These are phyloP conservation scores for Chrysoperla carnea DNA, from an alignment of 1,140 invertebrate species.

Conservation along the genomic window DNA sequence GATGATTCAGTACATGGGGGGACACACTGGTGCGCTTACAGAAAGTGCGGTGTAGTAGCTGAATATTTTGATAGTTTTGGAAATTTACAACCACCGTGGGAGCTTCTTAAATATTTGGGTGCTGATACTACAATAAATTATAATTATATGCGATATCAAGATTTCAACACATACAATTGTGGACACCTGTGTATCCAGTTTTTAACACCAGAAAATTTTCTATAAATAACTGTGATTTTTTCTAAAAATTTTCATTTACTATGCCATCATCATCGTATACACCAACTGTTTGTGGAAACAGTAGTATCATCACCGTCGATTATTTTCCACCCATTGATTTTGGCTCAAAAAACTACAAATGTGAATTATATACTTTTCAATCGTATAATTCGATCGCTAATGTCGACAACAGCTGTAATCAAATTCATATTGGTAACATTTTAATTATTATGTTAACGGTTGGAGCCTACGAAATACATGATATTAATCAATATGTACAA, in stretches of 20 bases:
- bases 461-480: too few species aligned
- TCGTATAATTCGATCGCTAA: too few species aligned
- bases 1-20: constrained; percentile 11
- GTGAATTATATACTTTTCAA: too few species aligned
- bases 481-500: too few species aligned
- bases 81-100: constrained; percentile 12
- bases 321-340: too few species aligned
- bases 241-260: background rate
- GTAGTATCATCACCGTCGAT: too few species aligned
- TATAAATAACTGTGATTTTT: background rate
- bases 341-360: too few species aligned
- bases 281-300: too few species aligned
- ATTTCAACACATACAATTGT: constrained; percentile 7
- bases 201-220: constrained; percentile 7
- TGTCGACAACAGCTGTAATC: too few species aligned
- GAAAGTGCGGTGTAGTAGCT: constrained; percentile 8
- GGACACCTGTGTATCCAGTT: constrained; percentile 14
- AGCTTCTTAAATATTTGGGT: constrained; percentile 12
- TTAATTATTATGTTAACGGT: too few species aligned
- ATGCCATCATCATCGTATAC: background rate
- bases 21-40: constrained; percentile 17
- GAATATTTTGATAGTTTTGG: constrained; percentile 12
- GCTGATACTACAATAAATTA: constrained; percentile 3
- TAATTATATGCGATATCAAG: constrained; percentile 6
- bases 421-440: too few species aligned